Evolutionary conservation across 2,888 invertebrate species (phyloP), one percentile per base, ranked within the genome.

Genomic region (Zaprionus lineosus): DNA sequence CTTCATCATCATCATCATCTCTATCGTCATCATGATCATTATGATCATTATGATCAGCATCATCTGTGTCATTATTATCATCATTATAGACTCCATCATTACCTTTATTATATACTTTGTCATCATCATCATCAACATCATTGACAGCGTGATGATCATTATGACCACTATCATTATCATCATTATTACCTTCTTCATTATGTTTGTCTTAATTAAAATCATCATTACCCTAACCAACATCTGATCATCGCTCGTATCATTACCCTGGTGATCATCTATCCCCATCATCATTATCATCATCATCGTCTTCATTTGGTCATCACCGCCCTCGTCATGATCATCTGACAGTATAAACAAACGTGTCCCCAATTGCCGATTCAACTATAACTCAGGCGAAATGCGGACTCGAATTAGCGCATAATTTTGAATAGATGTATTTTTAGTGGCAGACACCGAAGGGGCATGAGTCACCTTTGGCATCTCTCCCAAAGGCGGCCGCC

Each of bases 401-500:
- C n/a, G n/a, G n/a, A n/a, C n/a, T n/a, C n/a, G n/a, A n/a, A 58
- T 50, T 19, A 48, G 24, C 43, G 34, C 24, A 67, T 36, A 34
- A 41, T 43, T 8, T 51, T 31, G 31, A 37, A 44, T 44, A 16
- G 57, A 9, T 70, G n/a, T n/a, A 65, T 66, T 41, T 70, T 44
- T 66, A 60, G 67, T 52, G 67, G 53, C 52, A 48, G 55, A 52
- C 52, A 44, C 53, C 26, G 66, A 59, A 48, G 46, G 3, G 29
- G 64, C 41, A 40, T 76, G 84, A 76, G 40, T 71, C 76, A 84
- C 40, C 50, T 67, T 82, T 74, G 74, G 78, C 74, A 70, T 24
- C 48, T 53, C 67, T 63, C 61, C 44, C 46, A 59, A 44, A n/a
- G n/a, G n/a, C n/a, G 56, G 43, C 37, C 48, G 43, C 28, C 82